These are phyloP conservation scores for Automeris io DNA, from an alignment of 2,888 invertebrate species.

Conservation along the genomic window DNA sequence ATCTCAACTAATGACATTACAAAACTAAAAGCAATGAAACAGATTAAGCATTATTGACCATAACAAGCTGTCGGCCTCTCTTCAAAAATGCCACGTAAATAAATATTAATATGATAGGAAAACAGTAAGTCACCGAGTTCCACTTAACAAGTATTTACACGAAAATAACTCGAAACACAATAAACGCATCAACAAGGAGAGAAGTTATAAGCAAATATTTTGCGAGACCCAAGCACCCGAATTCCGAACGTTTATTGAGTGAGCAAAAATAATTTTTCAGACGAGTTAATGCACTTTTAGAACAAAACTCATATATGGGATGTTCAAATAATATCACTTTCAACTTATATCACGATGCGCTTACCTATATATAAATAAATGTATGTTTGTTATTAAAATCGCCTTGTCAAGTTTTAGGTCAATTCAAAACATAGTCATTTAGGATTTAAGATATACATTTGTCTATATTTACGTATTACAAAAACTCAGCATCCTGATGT, in stretches of 20 bases:
- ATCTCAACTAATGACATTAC: too few relatives aligned
- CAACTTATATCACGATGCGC: too few relatives aligned
- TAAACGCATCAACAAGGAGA: slow-evolving; percentile 35
- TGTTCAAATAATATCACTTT: not conserved
- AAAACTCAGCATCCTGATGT: too few relatives aligned
- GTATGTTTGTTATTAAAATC: too few relatives aligned
- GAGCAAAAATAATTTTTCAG: slow-evolving; percentile 56
- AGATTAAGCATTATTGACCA: not conserved
- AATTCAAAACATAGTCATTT: too few relatives aligned
- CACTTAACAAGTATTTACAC: slow-evolving; percentile 6
- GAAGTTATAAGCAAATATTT: slow-evolving; percentile 40
- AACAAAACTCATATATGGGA: slow-evolving; percentile 17
- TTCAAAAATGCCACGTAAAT: not conserved
- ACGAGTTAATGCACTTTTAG: slow-evolving; percentile 59
- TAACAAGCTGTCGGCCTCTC: not conserved
- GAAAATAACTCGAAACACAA: slow-evolving; percentile 18
- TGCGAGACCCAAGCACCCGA: slow-evolving; percentile 32
- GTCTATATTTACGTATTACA: too few relatives aligned
- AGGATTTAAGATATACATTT: too few relatives aligned
- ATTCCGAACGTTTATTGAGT: slow-evolving; percentile 50
- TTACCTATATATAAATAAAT: too few relatives aligned
- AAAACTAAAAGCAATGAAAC: not conserved
- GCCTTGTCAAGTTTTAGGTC: too few relatives aligned
- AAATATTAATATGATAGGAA: not conserved
- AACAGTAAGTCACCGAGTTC: slow-evolving; percentile 4